Conservation (phyloP, 2,888 invertebrate species). For the Augochlorella aurata region DNA sequence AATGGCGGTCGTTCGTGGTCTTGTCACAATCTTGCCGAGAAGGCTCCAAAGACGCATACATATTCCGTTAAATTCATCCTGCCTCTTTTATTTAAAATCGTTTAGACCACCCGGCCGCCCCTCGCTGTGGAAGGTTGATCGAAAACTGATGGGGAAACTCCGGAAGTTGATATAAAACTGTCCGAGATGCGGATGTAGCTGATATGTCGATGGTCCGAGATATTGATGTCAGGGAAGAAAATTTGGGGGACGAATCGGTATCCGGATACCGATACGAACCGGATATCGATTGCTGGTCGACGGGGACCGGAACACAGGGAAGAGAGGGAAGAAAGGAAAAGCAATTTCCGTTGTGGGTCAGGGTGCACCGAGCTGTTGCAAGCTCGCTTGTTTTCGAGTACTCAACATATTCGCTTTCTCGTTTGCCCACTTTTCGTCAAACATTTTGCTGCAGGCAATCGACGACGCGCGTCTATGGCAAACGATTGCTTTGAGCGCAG, state of each 20-base stretch:
- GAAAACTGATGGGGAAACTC: not conserved
- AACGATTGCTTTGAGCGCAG: too few relatives aligned
- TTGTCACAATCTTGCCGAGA: too few relatives aligned
- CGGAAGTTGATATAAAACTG: not conserved
- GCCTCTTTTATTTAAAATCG: too few relatives aligned
- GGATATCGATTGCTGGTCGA: not conserved
- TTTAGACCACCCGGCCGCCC: too few relatives aligned
- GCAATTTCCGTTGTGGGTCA: constrained; percentile 3
- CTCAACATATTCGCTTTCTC: constrained; percentile 3
- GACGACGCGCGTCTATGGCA: too few relatives aligned
- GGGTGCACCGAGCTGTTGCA: not conserved
- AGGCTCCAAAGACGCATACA: too few relatives aligned
- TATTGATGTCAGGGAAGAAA: not conserved
- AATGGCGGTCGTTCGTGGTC: too few relatives aligned
- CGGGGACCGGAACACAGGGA: not conserved
- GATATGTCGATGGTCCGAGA: not conserved
- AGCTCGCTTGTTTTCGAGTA: constrained; percentile 1
- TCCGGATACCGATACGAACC: not conserved
- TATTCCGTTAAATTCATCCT: too few relatives aligned
- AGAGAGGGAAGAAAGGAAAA: constrained; percentile 6
- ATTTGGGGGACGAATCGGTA: not conserved
- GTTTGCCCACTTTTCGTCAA: too few relatives aligned
- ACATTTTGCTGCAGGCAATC: not conserved
- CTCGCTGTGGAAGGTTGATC: too few relatives aligned
- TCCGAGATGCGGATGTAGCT: not conserved